Percentiles rank a stretch among this genome's conserved stretches.
Evolutionary conservation across 2,113 vertebrate species (phyloP).

Genomic region (Phrynosoma blainvillii): DNA sequence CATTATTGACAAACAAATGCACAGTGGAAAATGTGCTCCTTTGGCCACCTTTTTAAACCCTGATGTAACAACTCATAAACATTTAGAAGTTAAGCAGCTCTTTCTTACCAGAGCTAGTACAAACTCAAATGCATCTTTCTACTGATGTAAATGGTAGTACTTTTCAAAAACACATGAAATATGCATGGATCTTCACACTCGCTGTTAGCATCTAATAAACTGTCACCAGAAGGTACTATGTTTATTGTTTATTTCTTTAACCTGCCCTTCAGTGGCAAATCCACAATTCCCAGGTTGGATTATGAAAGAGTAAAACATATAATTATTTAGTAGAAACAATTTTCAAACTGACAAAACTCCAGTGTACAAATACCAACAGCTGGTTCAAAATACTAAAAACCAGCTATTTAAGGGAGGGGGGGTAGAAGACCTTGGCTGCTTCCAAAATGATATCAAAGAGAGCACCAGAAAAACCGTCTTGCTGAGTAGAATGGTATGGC

Average conservation of each 20-base stretch:
- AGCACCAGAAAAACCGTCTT: too few relatives aligned
- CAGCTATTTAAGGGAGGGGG: background rate
- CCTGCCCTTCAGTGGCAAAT: background rate
- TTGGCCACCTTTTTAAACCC: conserved; percentile 65
- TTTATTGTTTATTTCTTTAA: background rate
- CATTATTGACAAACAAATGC: conserved; percentile 84
- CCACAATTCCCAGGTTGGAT: background rate
- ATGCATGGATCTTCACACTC: too few relatives aligned
- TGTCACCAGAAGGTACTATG: background rate
- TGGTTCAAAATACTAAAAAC: background rate
- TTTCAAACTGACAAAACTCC: background rate
- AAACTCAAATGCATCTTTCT: conserved; percentile 28
- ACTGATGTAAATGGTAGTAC: conserved; percentile 40
- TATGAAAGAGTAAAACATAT: background rate
- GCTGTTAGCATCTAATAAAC: background rate
- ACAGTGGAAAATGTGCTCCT: conserved; percentile 69
- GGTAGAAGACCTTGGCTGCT: background rate
- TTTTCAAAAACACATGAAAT: conserved; percentile 17
- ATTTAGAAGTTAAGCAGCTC: conserved; percentile 39
- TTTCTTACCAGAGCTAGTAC: background rate
- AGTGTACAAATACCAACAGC: background rate
- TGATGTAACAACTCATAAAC: conserved; percentile 68
- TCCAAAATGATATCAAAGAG: background rate
- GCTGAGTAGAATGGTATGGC: too few relatives aligned
- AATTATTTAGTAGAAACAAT: too few relatives aligned